phyloP scores from a whole-genome alignment of 2,888 invertebrate species.

The Drosophila borealis region DNA sequence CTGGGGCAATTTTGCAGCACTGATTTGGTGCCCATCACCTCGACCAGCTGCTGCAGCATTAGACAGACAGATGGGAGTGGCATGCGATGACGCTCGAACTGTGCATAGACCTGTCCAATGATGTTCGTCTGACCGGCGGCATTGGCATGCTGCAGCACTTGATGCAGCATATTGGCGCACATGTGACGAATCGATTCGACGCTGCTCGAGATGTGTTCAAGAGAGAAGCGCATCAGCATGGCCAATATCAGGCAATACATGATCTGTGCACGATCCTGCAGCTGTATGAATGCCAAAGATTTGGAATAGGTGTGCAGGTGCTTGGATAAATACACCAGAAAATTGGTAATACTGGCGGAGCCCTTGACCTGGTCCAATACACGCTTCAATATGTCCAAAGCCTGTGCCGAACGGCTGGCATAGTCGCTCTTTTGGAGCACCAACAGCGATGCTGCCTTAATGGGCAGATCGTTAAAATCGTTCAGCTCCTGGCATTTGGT shows the following conservation, averaged over 20 bases:
- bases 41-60: slow-evolving; percentile 74
- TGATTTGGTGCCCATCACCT: slow-evolving; percentile 68
- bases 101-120: slow-evolving; percentile 69
- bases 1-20: slow-evolving; percentile 66
- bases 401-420: slow-evolving; percentile 35
- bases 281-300: slow-evolving; percentile 36
- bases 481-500: slow-evolving; percentile 50
- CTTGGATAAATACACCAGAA: slow-evolving; percentile 78
- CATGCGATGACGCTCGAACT: slow-evolving; percentile 64
- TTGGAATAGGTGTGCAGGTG: slow-evolving; percentile 69
- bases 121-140: slow-evolving; percentile 67
- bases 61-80: slow-evolving; percentile 75
- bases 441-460: slow-evolving; percentile 80
- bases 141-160: slow-evolving; percentile 84
- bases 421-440: slow-evolving; percentile 75
- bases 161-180: slow-evolving; percentile 86
- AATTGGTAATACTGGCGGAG: slow-evolving; percentile 69
- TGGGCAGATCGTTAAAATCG: slow-evolving; percentile 66
- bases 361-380: slow-evolving; percentile 61
- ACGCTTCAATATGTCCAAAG: slow-evolving; percentile 65
- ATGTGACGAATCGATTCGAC: slow-evolving; percentile 89
- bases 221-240: slow-evolving; percentile 85
- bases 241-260: slow-evolving; percentile 71
- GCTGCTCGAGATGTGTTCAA: slow-evolving; percentile 88
- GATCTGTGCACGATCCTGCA: slow-evolving; percentile 55